These are phyloP conservation scores for Solenopsis fugax DNA, from an alignment of 1,140 invertebrate genomes.

Conservation along the genomic window DNA sequence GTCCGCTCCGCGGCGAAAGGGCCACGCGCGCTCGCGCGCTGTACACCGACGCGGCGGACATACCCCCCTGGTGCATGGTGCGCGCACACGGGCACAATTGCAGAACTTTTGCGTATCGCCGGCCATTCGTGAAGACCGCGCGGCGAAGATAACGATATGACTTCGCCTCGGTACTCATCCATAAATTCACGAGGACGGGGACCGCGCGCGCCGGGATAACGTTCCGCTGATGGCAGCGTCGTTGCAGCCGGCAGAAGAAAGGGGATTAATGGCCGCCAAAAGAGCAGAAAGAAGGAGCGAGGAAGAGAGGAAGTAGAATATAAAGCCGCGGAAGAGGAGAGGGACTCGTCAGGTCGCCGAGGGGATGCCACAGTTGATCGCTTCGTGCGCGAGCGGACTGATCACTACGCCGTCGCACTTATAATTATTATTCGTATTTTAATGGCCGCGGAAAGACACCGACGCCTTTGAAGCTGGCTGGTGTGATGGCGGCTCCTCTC, in stretches of 20 bases:
- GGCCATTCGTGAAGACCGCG: conserved; percentile 54
- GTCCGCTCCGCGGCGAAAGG: conserved; percentile 40
- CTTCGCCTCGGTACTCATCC: conserved; percentile 43
- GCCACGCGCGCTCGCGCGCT: conserved; percentile 8
- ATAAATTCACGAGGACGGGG: conserved; percentile 56
- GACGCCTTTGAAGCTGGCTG: conserved; percentile 83
- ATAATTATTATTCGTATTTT: conserved; percentile 87
- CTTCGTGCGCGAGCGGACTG: conserved; percentile 81
- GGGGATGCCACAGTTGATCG: conserved; percentile 78
- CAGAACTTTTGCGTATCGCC: conserved; percentile 51
- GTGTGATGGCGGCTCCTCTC: conserved; percentile 77
- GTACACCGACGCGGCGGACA: neutral
- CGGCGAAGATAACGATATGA: conserved; percentile 67
- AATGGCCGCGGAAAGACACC: conserved; percentile 84
- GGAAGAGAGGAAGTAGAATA: conserved; percentile 32
- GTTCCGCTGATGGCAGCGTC: conserved; percentile 58
- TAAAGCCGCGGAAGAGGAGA: conserved; percentile 29
- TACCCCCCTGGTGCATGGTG: neutral
- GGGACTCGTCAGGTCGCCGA: conserved; percentile 47
- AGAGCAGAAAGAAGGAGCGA: conserved; percentile 36
- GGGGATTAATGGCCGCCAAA: conserved; percentile 57
- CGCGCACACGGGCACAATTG: conserved; percentile 20
- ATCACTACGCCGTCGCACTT: conserved; percentile 85
- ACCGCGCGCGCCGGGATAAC: conserved; percentile 50
- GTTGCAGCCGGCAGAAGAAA: conserved; percentile 52